Evolutionary conservation across 2,797 vertebrate genomes (phyloP).

Genomic region (Microhierax caerulescens): DNA sequence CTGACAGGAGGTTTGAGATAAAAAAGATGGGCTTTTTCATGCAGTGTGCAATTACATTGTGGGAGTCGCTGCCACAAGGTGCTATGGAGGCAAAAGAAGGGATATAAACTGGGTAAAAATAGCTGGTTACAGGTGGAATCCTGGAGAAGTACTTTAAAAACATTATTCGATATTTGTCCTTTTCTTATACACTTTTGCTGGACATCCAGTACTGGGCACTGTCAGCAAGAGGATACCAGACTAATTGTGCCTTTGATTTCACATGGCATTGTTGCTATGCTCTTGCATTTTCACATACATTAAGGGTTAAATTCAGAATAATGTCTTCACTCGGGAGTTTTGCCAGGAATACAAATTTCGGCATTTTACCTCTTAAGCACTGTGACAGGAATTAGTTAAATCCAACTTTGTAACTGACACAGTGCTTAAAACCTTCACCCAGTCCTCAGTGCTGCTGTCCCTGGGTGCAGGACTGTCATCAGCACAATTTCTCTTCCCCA

Average conservation of each 20-base stretch:
- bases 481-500: not conserved
- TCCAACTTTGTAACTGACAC: not conserved
- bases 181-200: not conserved
- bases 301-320: slow-evolving; percentile 12
- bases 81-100: not conserved
- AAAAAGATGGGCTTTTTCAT: fast-evolving
- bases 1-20: not conserved
- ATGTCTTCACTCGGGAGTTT: not conserved
- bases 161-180: not conserved
- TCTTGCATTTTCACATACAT: not conserved
- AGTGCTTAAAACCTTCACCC: not conserved
- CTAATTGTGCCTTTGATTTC: not conserved
- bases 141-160: not conserved
- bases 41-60: fast-evolving
- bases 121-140: not conserved
- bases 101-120: not conserved
- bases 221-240: not conserved
- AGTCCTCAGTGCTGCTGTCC: not conserved
- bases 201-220: not conserved
- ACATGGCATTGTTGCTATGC: not conserved
- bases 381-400: slow-evolving; percentile 48
- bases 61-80: not conserved
- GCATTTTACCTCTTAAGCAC: not conserved
- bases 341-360: slow-evolving; percentile 5
- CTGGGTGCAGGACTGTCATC: not conserved